Percentiles rank a stretch among this genome's conserved stretches.
Evolutionary conservation across 2,888 invertebrate species (phyloP).

Genomic region (Clitarchus hookeri): DNA sequence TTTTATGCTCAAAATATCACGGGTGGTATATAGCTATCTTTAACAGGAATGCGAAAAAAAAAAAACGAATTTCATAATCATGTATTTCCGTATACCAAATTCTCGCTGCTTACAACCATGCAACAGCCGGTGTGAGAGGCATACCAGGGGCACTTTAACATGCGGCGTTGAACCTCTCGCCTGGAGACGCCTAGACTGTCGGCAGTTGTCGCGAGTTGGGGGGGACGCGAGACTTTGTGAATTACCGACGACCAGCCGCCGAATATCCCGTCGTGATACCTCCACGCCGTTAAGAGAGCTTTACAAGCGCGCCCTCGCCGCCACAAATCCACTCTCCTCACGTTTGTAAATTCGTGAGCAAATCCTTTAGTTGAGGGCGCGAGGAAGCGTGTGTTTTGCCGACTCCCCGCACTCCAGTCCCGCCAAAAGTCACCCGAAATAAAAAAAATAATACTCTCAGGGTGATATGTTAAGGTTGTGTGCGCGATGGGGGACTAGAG

Average conservation of each 20-base stretch:
- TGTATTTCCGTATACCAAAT: too few relatives aligned
- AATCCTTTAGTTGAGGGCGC: slow-evolving; percentile 21
- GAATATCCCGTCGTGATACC: not conserved
- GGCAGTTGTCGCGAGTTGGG: too few relatives aligned
- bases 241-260: not conserved
- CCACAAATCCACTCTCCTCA: not conserved
- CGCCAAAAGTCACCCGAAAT: not conserved
- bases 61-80: too few relatives aligned
- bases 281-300: not conserved
- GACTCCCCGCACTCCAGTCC: not conserved
- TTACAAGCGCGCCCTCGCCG: not conserved
- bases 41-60: too few relatives aligned
- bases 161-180: too few relatives aligned
- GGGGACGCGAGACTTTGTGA: not conserved
- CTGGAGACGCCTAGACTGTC: too few relatives aligned
- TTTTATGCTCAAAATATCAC: too few relatives aligned
- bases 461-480: slow-evolving; percentile 25
- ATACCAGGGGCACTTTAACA: too few relatives aligned
- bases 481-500: not conserved
- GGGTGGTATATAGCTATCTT: too few relatives aligned
- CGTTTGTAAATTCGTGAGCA: slow-evolving; percentile 8
- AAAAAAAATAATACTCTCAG: not conserved
- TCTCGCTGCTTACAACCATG: too few relatives aligned
- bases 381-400: not conserved
- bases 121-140: too few relatives aligned